Evolutionary conservation across 2,113 vertebrate species (phyloP).

Genomic region (Cavia aperea): DNA sequence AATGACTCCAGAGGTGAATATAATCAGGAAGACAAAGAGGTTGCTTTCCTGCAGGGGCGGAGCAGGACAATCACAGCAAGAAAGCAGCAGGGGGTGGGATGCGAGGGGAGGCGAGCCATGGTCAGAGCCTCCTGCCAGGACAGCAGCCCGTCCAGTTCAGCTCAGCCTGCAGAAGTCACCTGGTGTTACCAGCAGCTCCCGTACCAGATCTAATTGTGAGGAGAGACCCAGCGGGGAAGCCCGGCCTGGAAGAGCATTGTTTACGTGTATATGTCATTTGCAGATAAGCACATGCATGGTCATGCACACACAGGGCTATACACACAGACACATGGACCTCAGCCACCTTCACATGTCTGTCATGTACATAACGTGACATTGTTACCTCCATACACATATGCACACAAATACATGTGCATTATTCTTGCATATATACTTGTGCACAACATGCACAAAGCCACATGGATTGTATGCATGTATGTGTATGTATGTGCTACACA

Average conservation of each 20-base stretch:
- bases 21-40: neutral
- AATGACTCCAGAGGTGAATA: neutral
- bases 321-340: neutral
- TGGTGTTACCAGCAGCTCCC: neutral
- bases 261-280: rapidly evolving
- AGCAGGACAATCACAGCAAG: too few relatives aligned
- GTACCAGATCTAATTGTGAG: neutral
- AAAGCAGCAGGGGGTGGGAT: rapidly evolving
- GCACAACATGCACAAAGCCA: neutral
- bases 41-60: neutral
- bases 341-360: too few relatives aligned
- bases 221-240: neutral
- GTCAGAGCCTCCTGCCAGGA: neutral
- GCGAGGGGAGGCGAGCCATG: rapidly evolving
- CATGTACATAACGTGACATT: too few relatives aligned
- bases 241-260: neutral
- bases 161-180: neutral
- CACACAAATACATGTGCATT: too few relatives aligned
- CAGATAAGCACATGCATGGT: neutral
- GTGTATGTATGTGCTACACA: neutral
- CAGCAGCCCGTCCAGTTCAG: neutral
- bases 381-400: neutral
- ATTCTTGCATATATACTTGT: too few relatives aligned
- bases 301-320: neutral
- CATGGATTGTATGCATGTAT: neutral